Evolutionary conservation across 2,797 vertebrate species (phyloP).

Genomic region (Heterohyrax brucei): DNA sequence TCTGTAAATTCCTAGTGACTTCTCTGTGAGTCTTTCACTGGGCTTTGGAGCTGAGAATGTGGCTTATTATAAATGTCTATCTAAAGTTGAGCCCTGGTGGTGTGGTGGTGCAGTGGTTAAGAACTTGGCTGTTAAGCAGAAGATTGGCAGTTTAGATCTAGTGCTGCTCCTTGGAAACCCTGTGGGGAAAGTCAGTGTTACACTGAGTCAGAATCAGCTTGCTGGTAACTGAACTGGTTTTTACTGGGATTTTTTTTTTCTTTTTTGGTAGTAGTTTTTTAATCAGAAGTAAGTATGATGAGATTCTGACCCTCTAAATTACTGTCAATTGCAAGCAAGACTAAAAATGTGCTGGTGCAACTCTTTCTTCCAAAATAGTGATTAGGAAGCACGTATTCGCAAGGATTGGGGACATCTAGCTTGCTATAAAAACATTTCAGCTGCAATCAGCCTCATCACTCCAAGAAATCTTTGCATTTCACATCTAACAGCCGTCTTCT

Average conservation of each 20-base stretch:
- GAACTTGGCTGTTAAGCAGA: too few relatives aligned
- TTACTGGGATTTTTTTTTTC: too few relatives aligned
- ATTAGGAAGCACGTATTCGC: conserved; percentile 57
- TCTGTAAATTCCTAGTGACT: not conserved
- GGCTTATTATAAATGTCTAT: conserved; percentile 45
- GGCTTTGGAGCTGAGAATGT: not conserved
- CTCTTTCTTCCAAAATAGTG: conserved; percentile 65
- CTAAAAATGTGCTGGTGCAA: conserved; percentile 67
- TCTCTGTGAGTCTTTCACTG: not conserved
- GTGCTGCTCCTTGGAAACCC: too few relatives aligned
- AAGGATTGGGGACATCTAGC: conserved; percentile 37
- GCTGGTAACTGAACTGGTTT: too few relatives aligned
- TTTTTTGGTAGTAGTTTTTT: too few relatives aligned
- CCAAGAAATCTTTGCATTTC: conserved; percentile 54
- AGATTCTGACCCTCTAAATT: conserved; percentile 62
- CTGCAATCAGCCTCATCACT: conserved; percentile 33
- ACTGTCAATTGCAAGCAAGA: conserved; percentile 28
- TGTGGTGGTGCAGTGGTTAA: too few relatives aligned
- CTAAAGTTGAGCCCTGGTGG: conserved; percentile 2
- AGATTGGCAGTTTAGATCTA: too few relatives aligned
- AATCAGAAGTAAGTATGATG: conserved; percentile 31
- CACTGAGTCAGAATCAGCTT: too few relatives aligned
- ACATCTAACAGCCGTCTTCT: not conserved
- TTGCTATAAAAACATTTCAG: conserved; percentile 55
- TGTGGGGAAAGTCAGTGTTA: too few relatives aligned